These are phyloP conservation scores for Acanthurus tractus DNA, from an alignment of 2,797 vertebrate genomes.

Conservation along the genomic window DNA sequence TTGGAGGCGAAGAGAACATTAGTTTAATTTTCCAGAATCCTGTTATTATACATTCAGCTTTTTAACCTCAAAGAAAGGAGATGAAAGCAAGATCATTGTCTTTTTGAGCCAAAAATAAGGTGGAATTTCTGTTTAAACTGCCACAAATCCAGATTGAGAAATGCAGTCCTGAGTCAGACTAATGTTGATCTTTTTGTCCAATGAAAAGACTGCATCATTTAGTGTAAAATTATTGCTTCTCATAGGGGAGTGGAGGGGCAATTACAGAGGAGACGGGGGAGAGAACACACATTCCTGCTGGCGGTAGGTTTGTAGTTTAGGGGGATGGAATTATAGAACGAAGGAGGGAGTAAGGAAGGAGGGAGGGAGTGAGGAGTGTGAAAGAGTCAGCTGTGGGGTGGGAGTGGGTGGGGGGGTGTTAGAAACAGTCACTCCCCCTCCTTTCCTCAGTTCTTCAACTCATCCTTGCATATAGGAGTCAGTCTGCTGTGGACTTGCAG, in stretches of 20 bases:
- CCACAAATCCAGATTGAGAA: slow-evolving; percentile 7
- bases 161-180: slow-evolving; percentile 16
- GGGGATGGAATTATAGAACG: slow-evolving; percentile 70
- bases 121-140: slow-evolving; percentile 1
- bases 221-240: slow-evolving; percentile 67
- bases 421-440: slow-evolving; percentile 63
- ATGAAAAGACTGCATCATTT: slow-evolving; percentile 41
- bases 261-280: slow-evolving; percentile 71
- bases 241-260: slow-evolving; percentile 55
- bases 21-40: slow-evolving; percentile 15
- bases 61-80: slow-evolving; percentile 14
- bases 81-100: slow-evolving; percentile 8
- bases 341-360: slow-evolving; percentile 55
- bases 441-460: slow-evolving; percentile 70
- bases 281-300: slow-evolving; percentile 74
- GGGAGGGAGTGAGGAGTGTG: slow-evolving; percentile 67
- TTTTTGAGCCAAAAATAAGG: not conserved
- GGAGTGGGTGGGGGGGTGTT: slow-evolving; percentile 34
- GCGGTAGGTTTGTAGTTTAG: slow-evolving; percentile 69
- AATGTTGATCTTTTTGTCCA: slow-evolving; percentile 20
- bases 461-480: slow-evolving; percentile 72
- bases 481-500: slow-evolving; percentile 71
- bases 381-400: slow-evolving; percentile 66
- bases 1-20: slow-evolving; percentile 5
- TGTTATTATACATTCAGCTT: not conserved